Evolutionary conservation across 2,113 vertebrate species (phyloP).

Genomic region (Entelurus aequoreus): DNA sequence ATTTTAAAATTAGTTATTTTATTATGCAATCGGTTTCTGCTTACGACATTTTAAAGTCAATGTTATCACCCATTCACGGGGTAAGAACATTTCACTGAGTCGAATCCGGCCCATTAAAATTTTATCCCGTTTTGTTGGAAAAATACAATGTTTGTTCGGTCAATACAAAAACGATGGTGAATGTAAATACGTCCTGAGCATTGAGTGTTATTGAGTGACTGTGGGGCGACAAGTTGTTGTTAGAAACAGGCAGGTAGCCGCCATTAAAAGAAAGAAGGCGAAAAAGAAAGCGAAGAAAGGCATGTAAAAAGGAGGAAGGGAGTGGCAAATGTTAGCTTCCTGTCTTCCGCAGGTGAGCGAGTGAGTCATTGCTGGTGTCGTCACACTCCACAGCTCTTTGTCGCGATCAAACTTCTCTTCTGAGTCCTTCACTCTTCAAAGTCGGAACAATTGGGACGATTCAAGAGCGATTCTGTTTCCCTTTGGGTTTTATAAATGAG

Average conservation of each 20-base stretch:
- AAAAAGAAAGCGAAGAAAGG: not conserved
- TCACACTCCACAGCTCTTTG: slow-evolving; percentile 5
- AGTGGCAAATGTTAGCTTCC: slow-evolving; percentile 73
- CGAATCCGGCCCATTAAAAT: no score
- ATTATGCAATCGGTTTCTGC: no score
- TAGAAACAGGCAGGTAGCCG: not conserved
- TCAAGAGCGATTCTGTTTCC: not conserved
- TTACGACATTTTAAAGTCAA: no score
- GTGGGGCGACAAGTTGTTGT: not conserved
- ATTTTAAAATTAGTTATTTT: no score
- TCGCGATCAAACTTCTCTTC: slow-evolving; percentile 10
- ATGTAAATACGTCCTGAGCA: no score
- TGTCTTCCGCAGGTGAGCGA: slow-evolving; percentile 58
- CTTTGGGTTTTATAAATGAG: not conserved
- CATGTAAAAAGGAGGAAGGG: slow-evolving; percentile 16
- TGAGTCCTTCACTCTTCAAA: not conserved
- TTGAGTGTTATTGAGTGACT: no score
- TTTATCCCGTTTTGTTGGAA: no score
- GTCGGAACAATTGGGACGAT: not conserved
- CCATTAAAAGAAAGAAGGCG: not conserved
- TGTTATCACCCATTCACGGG: no score
- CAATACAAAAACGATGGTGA: no score
- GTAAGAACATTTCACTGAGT: no score
- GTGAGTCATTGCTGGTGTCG: slow-evolving; percentile 35
- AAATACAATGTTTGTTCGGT: no score